Evolutionary conservation across 2,797 vertebrate species (phyloP), one percentile per base, ranked within the genome.

Genomic region (Peromyscus eremicus): DNA sequence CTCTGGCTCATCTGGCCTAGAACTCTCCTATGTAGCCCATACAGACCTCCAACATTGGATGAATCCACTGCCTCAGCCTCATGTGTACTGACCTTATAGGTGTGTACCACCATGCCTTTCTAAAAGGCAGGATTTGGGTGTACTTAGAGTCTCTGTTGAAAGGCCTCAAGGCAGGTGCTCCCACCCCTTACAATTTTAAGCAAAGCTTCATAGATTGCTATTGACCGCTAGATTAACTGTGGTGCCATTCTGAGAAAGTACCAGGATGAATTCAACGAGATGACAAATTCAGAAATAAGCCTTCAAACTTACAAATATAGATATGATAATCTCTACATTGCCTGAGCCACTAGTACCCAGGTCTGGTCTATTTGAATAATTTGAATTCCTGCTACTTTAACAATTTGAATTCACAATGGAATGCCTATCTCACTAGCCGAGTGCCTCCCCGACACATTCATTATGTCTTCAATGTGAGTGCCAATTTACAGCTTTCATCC

Each of bases 201-300:
- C 34, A 88, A 89, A 91, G 8, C 82, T 92, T 68, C 2, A 77
- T 82, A 64, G 12, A 70, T 34, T 75, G 4, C 16, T 91, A 25
- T 19, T 76, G 32, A 11, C 6, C 40, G 73, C 5, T 60, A 34
- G 27, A 68, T 34, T 89, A 43, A 75, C 19, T 9, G 32, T 49
- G 16, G 62, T 3, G 46, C 4, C 43, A 68, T 89, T 90, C 77
- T 8, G 88, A 94, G 46, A 85, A 88, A 49, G 68, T 1, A 66
- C 21, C 70, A 64, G 46, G 19, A 17, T 14, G 5, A 71, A 19
- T 89, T 29, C 9, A 86, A 19, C 23, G 57, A 52, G 34, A 23
- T 57, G 10, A 91, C 62, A 29, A 84, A 40, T 87, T 92, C 68
- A 92, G 70, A 92, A 86, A 46, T 77, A 77, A 92, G 62, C 27